phyloP scores from a whole-genome alignment of 2,888 invertebrate species.

The Drosophila basisetae region DNA sequence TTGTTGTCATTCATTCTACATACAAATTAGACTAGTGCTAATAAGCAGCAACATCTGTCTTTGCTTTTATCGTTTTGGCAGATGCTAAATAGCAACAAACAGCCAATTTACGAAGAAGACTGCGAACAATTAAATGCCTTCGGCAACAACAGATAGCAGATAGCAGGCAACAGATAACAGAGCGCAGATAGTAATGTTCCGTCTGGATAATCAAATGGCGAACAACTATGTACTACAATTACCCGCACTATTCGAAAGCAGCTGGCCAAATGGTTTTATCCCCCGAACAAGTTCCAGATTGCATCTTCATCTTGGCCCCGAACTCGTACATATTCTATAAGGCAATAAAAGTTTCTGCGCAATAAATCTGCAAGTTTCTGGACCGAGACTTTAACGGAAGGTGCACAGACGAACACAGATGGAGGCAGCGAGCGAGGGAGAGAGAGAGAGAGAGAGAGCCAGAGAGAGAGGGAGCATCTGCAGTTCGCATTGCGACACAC shows the following conservation, averaged over 20 bases:
- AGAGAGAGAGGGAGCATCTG: slow-evolving; percentile 54
- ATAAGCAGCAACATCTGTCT: slow-evolving; percentile 20
- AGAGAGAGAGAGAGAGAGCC: slow-evolving; percentile 6
- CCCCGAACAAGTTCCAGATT: slow-evolving; percentile 72
- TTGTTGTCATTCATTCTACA: not conserved
- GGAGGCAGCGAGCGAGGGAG: not conserved
- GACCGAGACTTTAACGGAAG: slow-evolving; percentile 61
- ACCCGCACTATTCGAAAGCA: slow-evolving; percentile 43
- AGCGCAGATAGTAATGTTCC: slow-evolving; percentile 44
- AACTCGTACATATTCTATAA: slow-evolving; percentile 73
- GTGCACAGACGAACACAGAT: not conserved
- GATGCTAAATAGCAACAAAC: slow-evolving; percentile 38
- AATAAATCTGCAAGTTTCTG: slow-evolving; percentile 80
- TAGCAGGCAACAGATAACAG: slow-evolving; percentile 13
- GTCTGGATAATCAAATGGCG: slow-evolving; percentile 41
- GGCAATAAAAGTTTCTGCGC: slow-evolving; percentile 80
- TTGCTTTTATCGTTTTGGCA: slow-evolving; percentile 15
- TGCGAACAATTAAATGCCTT: slow-evolving; percentile 36
- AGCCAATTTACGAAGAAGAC: slow-evolving; percentile 34
- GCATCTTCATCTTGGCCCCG: slow-evolving; percentile 66
- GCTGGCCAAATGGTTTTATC: slow-evolving; percentile 50
- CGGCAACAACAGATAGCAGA: slow-evolving; percentile 15
- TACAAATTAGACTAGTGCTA: not conserved
- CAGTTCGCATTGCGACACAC: slow-evolving; percentile 60
- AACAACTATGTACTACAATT: slow-evolving; percentile 59